Evolutionary conservation across 2,113 vertebrate genomes (phyloP).

Genomic region (Urocynchramus pylzowi): DNA sequence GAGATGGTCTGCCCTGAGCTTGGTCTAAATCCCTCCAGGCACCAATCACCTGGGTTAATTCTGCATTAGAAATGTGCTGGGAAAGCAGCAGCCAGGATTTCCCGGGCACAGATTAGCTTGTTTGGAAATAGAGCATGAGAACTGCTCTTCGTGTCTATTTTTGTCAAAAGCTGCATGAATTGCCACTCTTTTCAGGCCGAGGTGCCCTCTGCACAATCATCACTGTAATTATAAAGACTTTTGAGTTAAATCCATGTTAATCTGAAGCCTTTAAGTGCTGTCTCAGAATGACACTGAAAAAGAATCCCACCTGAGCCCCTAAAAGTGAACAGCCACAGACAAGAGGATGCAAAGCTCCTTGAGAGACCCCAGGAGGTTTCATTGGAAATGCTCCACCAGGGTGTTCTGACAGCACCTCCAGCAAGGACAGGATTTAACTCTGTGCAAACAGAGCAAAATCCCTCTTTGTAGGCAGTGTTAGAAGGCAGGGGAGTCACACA

Average conservation of each 20-base stretch:
- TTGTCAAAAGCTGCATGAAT: not conserved
- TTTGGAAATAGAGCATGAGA: constrained; percentile 5
- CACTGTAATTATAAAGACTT: not conserved
- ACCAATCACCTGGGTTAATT: not conserved
- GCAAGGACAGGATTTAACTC: not conserved
- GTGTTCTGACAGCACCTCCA: not conserved
- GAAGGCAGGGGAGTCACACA: not conserved
- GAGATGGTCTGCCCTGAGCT: not conserved
- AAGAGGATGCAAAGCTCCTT: not conserved
- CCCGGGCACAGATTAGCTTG: not conserved
- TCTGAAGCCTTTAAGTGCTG: not conserved
- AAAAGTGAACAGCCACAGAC: not conserved
- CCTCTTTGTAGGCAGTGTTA: not conserved
- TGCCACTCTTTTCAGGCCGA: not conserved
- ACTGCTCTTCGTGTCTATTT: not conserved
- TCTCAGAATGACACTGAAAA: not conserved
- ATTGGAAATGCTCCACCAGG: not conserved
- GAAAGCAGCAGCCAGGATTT: constrained; percentile 7
- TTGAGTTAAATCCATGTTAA: not conserved
- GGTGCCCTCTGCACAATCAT: not conserved
- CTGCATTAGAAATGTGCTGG: not conserved
- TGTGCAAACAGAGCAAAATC: not conserved
- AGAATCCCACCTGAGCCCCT: not conserved
- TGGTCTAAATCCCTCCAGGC: not conserved
- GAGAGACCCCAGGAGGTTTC: not conserved